phyloP scores from a whole-genome alignment of 2,113 vertebrate genomes.

The Crotalus tigris region DNA sequence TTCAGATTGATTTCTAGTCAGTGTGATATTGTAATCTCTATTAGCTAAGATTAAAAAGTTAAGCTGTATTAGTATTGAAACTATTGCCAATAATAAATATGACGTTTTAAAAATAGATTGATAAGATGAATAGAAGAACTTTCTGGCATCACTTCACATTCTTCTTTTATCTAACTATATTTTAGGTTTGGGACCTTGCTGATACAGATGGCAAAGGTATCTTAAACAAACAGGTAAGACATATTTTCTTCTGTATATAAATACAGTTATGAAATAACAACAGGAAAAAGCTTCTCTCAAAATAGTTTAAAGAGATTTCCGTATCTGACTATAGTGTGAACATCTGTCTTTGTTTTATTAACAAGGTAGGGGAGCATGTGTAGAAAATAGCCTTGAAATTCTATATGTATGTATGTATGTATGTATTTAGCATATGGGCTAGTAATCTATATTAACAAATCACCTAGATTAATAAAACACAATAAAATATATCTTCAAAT shows the following conservation, averaged over 20 bases:
- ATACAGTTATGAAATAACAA: neutral
- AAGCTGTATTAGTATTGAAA: neutral
- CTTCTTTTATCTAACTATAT: constrained; percentile 37
- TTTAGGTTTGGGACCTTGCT: constrained; percentile 95
- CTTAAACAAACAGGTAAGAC: constrained; percentile 92
- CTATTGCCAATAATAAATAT: neutral
- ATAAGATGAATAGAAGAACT: neutral
- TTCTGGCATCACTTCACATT: neutral
- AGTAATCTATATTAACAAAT: neutral
- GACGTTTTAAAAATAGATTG: neutral
- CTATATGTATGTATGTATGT: too few species aligned
- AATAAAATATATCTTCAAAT: neutral
- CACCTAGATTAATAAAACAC: neutral
- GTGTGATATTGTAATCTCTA: neutral
- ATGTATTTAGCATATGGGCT: too few species aligned
- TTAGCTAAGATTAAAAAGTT: neutral
- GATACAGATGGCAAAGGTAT: constrained; percentile 92
- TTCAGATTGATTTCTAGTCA: neutral
- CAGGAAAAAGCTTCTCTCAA: neutral
- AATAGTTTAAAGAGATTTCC: neutral
- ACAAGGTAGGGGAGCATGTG: neutral
- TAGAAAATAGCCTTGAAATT: neutral
- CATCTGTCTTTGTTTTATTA: neutral
- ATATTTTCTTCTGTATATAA: neutral
- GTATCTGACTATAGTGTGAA: neutral